Conservation (phyloP, 2,113 vertebrate species). For the Gallinago paraguaiae region DNA sequence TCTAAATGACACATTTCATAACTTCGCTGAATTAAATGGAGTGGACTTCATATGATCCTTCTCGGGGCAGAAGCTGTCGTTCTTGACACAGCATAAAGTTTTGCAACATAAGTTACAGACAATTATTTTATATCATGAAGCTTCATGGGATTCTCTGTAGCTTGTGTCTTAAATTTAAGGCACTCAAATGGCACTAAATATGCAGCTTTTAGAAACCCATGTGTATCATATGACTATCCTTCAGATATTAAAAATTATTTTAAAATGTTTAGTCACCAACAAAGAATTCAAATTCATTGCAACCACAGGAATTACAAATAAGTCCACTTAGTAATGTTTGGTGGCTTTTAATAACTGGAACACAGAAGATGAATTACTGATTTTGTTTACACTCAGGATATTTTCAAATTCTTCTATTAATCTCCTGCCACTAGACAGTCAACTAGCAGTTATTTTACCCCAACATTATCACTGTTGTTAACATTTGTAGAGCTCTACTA, state of each 20-base stretch:
- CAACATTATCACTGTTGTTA: neutral
- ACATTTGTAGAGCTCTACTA: neutral
- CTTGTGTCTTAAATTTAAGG: neutral
- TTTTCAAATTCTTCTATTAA: neutral
- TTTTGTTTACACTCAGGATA: neutral
- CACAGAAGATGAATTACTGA: neutral
- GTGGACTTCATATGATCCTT: neutral
- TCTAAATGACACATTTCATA: neutral
- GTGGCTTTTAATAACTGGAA: neutral
- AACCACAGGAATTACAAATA: neutral
- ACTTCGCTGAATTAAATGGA: neutral
- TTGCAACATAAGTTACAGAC: neutral
- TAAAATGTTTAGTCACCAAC: neutral
- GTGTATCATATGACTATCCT: neutral
- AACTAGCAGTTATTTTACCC: neutral
- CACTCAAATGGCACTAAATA: neutral
- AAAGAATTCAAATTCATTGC: neutral
- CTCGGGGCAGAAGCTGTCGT: neutral
- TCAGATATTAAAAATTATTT: neutral
- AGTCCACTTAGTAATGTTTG: neutral
- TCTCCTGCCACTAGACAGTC: neutral
- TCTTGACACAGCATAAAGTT: neutral
- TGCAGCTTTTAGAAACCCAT: neutral
- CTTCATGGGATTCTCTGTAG: neutral
- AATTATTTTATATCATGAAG: neutral